Base-by-base conservation (phyloP, 2,113 vertebrate species). In the Ophthalmolycus amberensis region DNA sequence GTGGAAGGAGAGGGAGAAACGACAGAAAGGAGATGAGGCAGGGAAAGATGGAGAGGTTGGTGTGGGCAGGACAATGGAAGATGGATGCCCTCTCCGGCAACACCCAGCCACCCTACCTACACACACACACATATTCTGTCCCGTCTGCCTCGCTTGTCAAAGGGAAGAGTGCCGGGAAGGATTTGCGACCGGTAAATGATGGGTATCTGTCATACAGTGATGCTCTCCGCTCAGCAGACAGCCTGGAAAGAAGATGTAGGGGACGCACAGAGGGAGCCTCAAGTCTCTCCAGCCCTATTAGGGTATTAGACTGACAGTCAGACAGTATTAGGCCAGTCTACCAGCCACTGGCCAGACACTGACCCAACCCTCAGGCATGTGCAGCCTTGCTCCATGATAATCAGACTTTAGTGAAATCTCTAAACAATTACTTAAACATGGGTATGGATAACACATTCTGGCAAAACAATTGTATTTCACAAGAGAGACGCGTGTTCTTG, bases 121-220 rank as follows among this genome's bases (percentile, higher is more conserved):
- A 42, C 48, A 42, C 37, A 42, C 71, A n/a, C 72, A 76, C 38
- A 77, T 0, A 64, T 29, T 54, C 25, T 52, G 69, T 54, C 63
- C 71, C 70, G 59, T 74, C 54, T 79, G 79, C 79, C 62, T 74
- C 68, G 67, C 68, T 27, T 79, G 85, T 80, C 76, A 78, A 74
- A 89, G 42, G 25, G 42, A 67, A 75, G 14, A 77, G 75, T 84
- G 87, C 71, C 32, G 20, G 58, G 64, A 77, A 87, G 73, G 77
- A 88, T 89, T 88, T 90, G 78, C 65, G 38, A 63, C 69, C 9
- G 60, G 86, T 83, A 82, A 90, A 89, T 91, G 89, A 92, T 85
- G 79, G 80, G 78, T 87, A 70, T 88, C 82, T 92, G 90, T 89
- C 85, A 90, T 69, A 68, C 63, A 67, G 77, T 70, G 79, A 81